Evolutionary conservation across 92 coral and sea anemone genomes (phyloP), one percentile per base, ranked within the genome.

Genomic region (Parazoanthus atlanticus): DNA sequence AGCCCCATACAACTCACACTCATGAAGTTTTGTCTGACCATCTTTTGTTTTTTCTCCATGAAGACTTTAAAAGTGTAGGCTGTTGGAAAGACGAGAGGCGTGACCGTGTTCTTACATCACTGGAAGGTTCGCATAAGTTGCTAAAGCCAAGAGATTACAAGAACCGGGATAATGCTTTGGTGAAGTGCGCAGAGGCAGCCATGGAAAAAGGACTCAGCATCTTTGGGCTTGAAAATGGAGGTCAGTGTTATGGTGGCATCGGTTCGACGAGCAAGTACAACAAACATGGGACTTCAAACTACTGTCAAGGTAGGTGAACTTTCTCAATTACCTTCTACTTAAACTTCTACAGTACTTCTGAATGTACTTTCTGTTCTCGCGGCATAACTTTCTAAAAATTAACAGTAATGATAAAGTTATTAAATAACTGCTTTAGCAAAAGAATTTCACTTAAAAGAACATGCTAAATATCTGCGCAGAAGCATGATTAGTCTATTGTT

Each of bases 211-310:
- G 87, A 19, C 66, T 84, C n/a, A 29, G 15, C 25, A 70, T 71
- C 58, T 84, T 84, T 70, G 87, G 78, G 11, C 87, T 84, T 67
- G 87, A 67, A 46, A 84, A 84, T 30, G 78, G 87, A 9, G 87
- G 87, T 25, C 65, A 84, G 6, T 84, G 87, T 84, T 29, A 41
- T 43, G 87, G 87, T 11, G 67, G 30, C 17, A 32, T 26, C 26
- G 65, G 65, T 1, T 67, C 87, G 38, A 12, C 17, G 34, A 69
- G 65, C 87, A 84, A 67, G 16, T 84, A 67, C 64, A 84, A 70
- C 26, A 84, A 84, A 9, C 66, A 84, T 46, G 87, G 87, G 13
- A 13, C 38, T 12, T 70, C 87, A 69, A 84, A 29, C 43, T 33
- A 69, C 25, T 84, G 87, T 34, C 54, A 71, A 84, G 87, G 87